Percentiles rank a stretch among this genome's conserved stretches.
phyloP scores from a whole-genome alignment of 2,113 vertebrate genomes.

The Cyprinus carpio region DNA sequence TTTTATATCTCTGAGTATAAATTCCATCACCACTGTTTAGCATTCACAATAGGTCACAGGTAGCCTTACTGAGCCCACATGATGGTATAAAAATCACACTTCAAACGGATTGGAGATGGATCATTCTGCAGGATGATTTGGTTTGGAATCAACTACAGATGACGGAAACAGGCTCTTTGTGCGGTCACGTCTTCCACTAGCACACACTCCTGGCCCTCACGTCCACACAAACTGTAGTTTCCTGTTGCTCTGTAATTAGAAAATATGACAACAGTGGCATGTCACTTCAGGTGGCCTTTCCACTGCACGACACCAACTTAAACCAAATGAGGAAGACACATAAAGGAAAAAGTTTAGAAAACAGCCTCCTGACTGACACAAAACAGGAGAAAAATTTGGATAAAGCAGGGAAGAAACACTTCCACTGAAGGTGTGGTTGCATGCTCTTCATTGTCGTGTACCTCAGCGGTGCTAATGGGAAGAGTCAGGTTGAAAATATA shows the following conservation, averaged over 20 bases:
- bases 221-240: not conserved
- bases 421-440: not conserved
- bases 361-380: not conserved
- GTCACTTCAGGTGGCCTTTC: constrained; percentile 15
- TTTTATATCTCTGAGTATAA: not conserved
- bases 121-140: constrained; percentile 4
- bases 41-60: not conserved
- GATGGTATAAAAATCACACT: not conserved
- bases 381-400: not conserved
- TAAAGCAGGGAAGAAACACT: not conserved
- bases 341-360: constrained; percentile 2
- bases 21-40: not conserved
- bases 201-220: not conserved
- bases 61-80: not conserved
- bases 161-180: not conserved
- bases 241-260: constrained; percentile 8
- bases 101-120: not conserved
- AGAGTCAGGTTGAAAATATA: constrained; percentile 70
- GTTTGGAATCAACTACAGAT: not conserved
- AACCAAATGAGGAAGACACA: not conserved
- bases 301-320: not conserved
- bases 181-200: not conserved
- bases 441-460: not conserved
- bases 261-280: constrained; percentile 13
- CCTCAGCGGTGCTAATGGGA: constrained; percentile 61